Evolutionary conservation across 2,797 vertebrate species (phyloP).

Genomic region (Ptychobarbus kaznakovi): DNA sequence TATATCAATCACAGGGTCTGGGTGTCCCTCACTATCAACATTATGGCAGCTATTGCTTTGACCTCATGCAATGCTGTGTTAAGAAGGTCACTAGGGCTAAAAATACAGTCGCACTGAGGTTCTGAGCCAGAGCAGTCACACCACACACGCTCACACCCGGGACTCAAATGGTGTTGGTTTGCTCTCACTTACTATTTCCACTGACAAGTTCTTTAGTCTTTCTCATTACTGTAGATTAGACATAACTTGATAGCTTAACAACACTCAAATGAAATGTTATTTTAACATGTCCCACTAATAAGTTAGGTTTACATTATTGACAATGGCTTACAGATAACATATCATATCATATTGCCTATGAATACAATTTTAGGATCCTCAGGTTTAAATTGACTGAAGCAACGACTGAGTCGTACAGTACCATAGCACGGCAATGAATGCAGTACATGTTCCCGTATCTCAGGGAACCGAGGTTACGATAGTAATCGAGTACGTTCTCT

Average conservation of each 20-base stretch:
- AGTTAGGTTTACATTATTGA: neutral
- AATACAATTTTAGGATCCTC: too few relatives aligned
- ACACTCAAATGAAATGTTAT: slow-evolving; percentile 10
- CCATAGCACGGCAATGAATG: too few relatives aligned
- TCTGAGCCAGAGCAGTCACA: slow-evolving; percentile 29
- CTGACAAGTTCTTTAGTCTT: slow-evolving; percentile 37
- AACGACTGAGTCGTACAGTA: too few relatives aligned
- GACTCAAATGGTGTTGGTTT: slow-evolving; percentile 43
- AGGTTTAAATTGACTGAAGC: too few relatives aligned
- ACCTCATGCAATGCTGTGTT: slow-evolving; percentile 8
- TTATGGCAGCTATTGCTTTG: slow-evolving; percentile 26
- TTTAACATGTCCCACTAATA: neutral
- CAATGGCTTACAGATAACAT: neutral
- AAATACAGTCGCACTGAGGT: slow-evolving; percentile 29
- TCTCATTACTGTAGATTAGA: slow-evolving; percentile 37
- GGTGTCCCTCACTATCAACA: slow-evolving; percentile 27
- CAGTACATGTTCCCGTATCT: too few relatives aligned
- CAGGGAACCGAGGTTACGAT: too few relatives aligned
- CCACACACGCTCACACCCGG: neutral
- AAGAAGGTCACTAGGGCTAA: slow-evolving; percentile 50
- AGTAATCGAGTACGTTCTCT: too few relatives aligned
- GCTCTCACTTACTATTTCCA: slow-evolving; percentile 48
- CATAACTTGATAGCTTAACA: slow-evolving; percentile 48
- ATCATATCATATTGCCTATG: neutral
- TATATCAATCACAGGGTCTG: slow-evolving; percentile 20